These are phyloP conservation scores for Rallus limicola DNA, from an alignment of 2,113 vertebrate genomes.

Conservation along the genomic window DNA sequence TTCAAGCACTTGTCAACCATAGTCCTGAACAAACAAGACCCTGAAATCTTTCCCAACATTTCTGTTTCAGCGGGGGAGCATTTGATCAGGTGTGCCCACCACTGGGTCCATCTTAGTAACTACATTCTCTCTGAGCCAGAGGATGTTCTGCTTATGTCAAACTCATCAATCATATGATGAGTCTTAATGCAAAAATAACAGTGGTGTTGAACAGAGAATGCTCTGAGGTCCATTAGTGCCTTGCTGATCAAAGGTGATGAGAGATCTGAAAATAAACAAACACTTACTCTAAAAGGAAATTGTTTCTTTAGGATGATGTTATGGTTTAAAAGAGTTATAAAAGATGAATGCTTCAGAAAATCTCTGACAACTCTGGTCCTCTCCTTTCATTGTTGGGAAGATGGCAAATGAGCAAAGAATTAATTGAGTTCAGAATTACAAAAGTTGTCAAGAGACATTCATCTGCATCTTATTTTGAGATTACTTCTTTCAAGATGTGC, in stretches of 20 bases:
- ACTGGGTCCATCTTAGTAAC: background rate
- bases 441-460: background rate
- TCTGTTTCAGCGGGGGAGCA: background rate
- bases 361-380: background rate
- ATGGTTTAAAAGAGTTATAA: background rate
- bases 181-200: constrained; percentile 15
- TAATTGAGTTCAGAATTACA: background rate
- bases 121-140: background rate
- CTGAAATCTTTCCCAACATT: background rate
- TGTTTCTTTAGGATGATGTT: background rate
- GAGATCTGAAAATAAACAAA: constrained; percentile 18
- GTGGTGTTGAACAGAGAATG: background rate
- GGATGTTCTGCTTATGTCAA: background rate
- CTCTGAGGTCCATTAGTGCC: background rate
- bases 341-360: background rate
- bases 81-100: constrained; percentile 13
- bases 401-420: background rate
- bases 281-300: background rate
- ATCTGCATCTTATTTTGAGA: background rate
- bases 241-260: constrained; percentile 23
- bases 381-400: background rate
- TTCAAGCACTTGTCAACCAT: background rate
- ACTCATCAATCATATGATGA: background rate
- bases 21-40: constrained; percentile 1
- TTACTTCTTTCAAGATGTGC: background rate